Evolutionary conservation across 2,797 vertebrate genomes (phyloP).

Genomic region (Dipus sagitta): DNA sequence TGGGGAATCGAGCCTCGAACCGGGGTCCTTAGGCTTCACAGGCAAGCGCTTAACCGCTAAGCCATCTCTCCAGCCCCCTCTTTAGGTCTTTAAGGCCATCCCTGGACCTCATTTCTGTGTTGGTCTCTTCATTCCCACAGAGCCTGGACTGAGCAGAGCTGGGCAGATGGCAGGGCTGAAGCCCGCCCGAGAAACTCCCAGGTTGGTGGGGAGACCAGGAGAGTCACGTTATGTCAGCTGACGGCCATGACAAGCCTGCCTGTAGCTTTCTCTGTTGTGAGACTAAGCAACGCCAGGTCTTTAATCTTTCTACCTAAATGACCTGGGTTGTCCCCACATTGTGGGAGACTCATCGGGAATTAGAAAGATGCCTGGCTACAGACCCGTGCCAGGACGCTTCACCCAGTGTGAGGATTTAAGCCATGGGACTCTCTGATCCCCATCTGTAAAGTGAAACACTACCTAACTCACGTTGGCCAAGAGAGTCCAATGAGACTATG

Average conservation of each 20-base stretch:
- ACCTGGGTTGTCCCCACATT: not conserved
- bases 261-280: not conserved
- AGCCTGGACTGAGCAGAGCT: not conserved
- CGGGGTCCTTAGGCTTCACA: too few relatives aligned
- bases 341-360: not conserved
- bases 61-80: too few relatives aligned
- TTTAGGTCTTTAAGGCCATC: not conserved
- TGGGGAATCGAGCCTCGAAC: too few relatives aligned
- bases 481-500: not conserved
- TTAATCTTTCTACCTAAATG: not conserved
- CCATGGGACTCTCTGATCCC: not conserved
- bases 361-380: not conserved
- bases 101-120: not conserved
- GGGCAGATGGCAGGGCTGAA: not conserved
- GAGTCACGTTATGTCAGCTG: not conserved
- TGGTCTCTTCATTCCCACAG: not conserved
- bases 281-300: not conserved
- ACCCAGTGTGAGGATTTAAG: not conserved
- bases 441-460: not conserved
- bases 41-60: too few relatives aligned
- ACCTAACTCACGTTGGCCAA: not conserved
- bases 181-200: not conserved
- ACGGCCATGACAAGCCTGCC: not conserved
- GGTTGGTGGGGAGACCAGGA: not conserved
- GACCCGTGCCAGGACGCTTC: accelerated